Base-by-base conservation (phyloP, 2,888 invertebrate genomes). In the Spilosoma lubricipeda region DNA sequence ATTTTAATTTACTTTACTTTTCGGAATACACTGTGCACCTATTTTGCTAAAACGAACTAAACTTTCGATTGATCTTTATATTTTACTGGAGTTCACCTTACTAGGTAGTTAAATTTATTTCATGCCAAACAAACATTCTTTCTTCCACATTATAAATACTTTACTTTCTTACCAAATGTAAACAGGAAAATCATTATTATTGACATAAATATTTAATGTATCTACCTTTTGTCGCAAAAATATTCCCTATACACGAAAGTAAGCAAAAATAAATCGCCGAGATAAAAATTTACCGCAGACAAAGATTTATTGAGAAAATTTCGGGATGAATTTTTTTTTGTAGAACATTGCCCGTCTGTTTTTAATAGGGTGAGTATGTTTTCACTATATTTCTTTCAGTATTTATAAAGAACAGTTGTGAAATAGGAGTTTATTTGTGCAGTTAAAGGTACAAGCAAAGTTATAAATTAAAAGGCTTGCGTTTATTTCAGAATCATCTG, bases 221-320 rank as follows among this genome's bases (percentile, higher is more conserved):
- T 76, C 85, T 59, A 42, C 70, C 63, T 86, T 89, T 88, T 88
- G 85, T 87, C 86, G 86, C 84, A 85, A 80, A 83, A 86, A 90
- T 91, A 92, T 90, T 89, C 89, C 88, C 88, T 88, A 87, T 90
- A 90, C 88, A 87, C 87, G 84, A 87, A 89, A 89, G 89, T 89
- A 88, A 85, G 90, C 87, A 87, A 85, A 73, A 87, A 90, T 91
- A 93, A 91, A 93, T 92, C 92, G 90, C 88, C 79, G 86, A 87
- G 92, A 93, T 92, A 93, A 91, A 90, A 91, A 87, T 90, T 89
- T 88, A 85, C 88, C 88, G 86, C 85, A 84, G 71, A 81, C 86
- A 87, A 90, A 88, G 90, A 91, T 90, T 90, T 90, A 91, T 91
- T 86, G 88, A 87, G 86, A 87, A 88, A 86, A 86, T 88, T 88